Evolutionary conservation across 2,797 vertebrate genomes (phyloP).

Genomic region (Adrianichthys oophorus): DNA sequence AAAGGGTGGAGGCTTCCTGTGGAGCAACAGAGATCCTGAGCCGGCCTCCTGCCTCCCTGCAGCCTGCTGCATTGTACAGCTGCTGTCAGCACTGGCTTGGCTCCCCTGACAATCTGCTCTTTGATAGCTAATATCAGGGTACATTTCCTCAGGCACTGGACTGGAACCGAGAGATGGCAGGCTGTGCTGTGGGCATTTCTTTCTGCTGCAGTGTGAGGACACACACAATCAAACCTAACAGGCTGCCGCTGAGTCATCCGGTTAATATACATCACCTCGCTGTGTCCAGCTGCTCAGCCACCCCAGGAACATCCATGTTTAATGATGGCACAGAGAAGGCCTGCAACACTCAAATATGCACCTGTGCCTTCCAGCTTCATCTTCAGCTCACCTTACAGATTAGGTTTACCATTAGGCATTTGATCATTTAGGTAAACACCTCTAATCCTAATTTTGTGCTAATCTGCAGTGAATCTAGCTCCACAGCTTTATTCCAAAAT

Average conservation of each 20-base stretch:
- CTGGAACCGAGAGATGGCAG: constrained; percentile 77
- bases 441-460: too few species aligned
- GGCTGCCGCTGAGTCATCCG: constrained; percentile 66
- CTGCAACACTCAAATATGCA: too few species aligned
- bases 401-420: too few species aligned
- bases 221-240: constrained; percentile 40
- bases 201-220: constrained; percentile 26
- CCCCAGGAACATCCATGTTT: constrained; percentile 20
- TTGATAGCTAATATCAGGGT: constrained; percentile 85
- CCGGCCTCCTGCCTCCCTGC: constrained; percentile 41
- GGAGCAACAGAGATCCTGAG: constrained; percentile 14
- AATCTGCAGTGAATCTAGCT: too few species aligned
- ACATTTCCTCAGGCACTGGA: constrained; percentile 82
- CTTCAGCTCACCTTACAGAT: too few species aligned
- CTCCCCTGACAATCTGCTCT: constrained; percentile 82
- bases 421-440: too few species aligned
- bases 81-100: constrained; percentile 70
- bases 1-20: constrained; percentile 1
- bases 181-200: constrained; percentile 62
- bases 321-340: background rate
- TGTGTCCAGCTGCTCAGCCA: constrained; percentile 48
- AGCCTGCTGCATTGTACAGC: constrained; percentile 61
- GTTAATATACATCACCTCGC: constrained; percentile 48
- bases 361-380: too few species aligned
- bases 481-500: too few species aligned